These are phyloP conservation scores for Sebastes umbrosus DNA, from an alignment of 2,797 vertebrate species.

Conservation along the genomic window DNA sequence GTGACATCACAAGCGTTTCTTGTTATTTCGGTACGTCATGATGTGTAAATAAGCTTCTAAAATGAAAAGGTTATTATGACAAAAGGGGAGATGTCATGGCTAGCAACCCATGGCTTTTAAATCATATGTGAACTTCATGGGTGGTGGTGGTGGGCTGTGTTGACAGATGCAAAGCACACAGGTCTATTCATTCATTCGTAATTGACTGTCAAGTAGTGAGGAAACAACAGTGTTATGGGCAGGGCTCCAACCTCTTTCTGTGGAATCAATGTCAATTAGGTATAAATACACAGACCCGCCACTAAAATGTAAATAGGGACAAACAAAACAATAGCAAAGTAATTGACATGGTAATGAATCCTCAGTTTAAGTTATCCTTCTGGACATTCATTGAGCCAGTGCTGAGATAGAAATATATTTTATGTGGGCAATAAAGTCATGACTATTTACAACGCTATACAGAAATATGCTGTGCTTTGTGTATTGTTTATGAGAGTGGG, in stretches of 20 bases:
- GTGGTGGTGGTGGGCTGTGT: slow-evolving; percentile 4
- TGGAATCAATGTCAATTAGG: slow-evolving; percentile 55
- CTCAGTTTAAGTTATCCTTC: slow-evolving; percentile 24
- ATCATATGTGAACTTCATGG: slow-evolving; percentile 55
- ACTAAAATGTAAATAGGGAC: slow-evolving; percentile 45
- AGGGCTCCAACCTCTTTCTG: slow-evolving; percentile 30
- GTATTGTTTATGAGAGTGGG: slow-evolving; percentile 3
- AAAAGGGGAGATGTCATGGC: slow-evolving; percentile 22
- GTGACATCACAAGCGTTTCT: slow-evolving; percentile 41
- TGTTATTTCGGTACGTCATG: slow-evolving; percentile 40
- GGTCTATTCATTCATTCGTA: slow-evolving; percentile 58
- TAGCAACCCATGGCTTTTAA: slow-evolving; percentile 30
- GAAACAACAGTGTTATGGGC: slow-evolving; percentile 42
- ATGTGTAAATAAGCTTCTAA: slow-evolving; percentile 47
- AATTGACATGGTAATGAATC: slow-evolving; percentile 54
- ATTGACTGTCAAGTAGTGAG: slow-evolving; percentile 58
- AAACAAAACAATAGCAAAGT: slow-evolving; percentile 40
- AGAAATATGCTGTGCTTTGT: background rate
- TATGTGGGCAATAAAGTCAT: slow-evolving; percentile 28
- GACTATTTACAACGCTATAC: slow-evolving; percentile 3
- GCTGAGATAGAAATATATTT: slow-evolving; percentile 18
- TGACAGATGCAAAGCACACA: slow-evolving; percentile 49
- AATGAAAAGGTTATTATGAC: slow-evolving; percentile 34
- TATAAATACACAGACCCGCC: slow-evolving; percentile 35
- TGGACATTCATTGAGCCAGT: slow-evolving; percentile 6